These are phyloP conservation scores for Dromiciops gliroides DNA, from an alignment of 2,113 vertebrate species.

Conservation along the genomic window DNA sequence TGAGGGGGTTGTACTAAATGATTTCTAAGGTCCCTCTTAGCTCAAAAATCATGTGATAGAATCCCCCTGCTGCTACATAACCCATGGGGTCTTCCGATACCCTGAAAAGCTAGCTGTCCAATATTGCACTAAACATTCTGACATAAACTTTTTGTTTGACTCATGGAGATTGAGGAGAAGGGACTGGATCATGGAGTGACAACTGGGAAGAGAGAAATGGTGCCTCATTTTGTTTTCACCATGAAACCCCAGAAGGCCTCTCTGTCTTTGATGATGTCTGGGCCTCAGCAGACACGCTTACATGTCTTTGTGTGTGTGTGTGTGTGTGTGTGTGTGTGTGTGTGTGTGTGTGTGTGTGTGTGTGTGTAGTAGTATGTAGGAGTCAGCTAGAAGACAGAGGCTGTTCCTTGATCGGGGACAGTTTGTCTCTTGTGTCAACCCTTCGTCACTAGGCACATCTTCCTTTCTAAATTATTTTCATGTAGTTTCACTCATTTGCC, in stretches of 20 bases:
- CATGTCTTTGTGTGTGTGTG: not conserved
- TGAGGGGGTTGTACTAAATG: not conserved
- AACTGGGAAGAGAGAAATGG: not conserved
- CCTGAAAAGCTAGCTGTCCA: not conserved
- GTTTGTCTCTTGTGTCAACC: not conserved
- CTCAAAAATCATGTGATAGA: not conserved
- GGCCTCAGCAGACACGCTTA: too few species aligned
- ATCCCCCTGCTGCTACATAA: too few species aligned
- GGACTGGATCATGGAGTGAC: not conserved
- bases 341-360: rapidly evolving
- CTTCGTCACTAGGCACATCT: not conserved
- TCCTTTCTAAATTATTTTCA: constrained; percentile 62
- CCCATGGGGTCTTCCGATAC: not conserved
- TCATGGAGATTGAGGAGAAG: not conserved
- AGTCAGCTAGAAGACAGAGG: rapidly evolving
- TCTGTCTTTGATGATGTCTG: too few species aligned
- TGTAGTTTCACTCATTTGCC: not conserved
- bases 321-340: rapidly evolving
- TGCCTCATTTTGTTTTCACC: not conserved
- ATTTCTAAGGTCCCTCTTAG: not conserved
- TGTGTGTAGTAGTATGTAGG: not conserved
- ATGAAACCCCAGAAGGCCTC: not conserved
- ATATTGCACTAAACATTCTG: not conserved
- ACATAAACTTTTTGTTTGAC: not conserved
- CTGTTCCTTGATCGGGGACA: not conserved